Evolutionary conservation across 2,888 invertebrate species (phyloP).

Genomic region (Smittia aterrima): DNA sequence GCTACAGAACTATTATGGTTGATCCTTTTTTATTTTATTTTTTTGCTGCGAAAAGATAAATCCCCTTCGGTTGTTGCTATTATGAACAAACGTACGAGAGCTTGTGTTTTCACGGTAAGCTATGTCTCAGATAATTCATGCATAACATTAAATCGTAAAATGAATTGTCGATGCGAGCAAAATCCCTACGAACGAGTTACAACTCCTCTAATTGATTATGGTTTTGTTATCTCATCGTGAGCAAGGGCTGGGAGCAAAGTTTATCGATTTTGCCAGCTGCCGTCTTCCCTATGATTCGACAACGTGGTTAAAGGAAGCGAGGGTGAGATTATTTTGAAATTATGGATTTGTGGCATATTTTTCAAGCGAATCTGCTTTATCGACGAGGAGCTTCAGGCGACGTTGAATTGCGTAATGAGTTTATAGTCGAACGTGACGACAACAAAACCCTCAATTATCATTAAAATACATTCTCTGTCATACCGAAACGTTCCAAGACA

Average conservation of each 20-base stretch:
- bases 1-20: no score
- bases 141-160: not conserved
- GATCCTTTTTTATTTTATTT: no score
- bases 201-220: not conserved
- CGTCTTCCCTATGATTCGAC: no score
- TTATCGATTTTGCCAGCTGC: not conserved
- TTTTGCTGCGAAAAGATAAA: no score
- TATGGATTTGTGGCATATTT: not conserved
- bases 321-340: not conserved
- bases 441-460: constrained; percentile 4
- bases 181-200: not conserved
- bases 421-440: not conserved
- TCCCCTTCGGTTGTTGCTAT: no score
- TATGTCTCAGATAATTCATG: not conserved
- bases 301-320: no score
- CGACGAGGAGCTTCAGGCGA: not conserved
- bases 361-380: not conserved
- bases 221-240: not conserved
- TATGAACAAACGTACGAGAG: no score
- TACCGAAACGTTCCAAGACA: not conserved
- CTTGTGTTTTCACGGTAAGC: no score
- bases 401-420: not conserved
- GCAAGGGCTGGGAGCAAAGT: not conserved
- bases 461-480: not conserved
- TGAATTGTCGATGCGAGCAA: not conserved